Evolutionary conservation across 2,797 vertebrate species (phyloP).

Genomic region (Nasua narica): DNA sequence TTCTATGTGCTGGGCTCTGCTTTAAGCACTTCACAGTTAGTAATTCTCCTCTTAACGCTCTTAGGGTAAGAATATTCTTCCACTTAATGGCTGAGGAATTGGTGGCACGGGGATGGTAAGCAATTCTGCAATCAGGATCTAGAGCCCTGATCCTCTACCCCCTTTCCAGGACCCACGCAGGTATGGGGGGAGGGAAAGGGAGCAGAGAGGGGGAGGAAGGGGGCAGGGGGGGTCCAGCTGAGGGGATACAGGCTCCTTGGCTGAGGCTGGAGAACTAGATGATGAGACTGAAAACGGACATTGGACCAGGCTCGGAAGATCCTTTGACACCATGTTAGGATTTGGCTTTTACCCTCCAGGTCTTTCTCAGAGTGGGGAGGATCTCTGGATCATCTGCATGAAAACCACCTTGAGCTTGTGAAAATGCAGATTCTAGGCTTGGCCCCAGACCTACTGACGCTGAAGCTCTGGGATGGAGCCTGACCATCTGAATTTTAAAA

Average conservation of each 20-base stretch:
- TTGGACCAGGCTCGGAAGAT: background rate
- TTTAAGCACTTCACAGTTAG: background rate
- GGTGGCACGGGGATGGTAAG: background rate
- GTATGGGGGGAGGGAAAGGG: background rate
- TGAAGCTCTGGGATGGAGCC: background rate
- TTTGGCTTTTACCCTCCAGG: background rate
- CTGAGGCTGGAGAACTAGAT: background rate
- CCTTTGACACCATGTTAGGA: background rate
- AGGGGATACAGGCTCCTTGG: background rate
- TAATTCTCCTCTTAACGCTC: background rate
- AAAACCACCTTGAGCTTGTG: background rate
- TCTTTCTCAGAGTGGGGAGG: background rate
- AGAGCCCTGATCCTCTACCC: background rate
- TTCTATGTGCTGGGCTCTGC: background rate
- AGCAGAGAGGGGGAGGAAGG: rapidly evolving
- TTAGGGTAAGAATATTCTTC: background rate
- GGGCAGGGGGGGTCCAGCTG: background rate
- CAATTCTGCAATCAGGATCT: background rate
- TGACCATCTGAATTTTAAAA: background rate
- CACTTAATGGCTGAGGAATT: background rate
- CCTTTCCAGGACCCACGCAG: background rate
- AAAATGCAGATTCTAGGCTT: background rate
- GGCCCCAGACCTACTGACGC: background rate
- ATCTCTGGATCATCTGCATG: background rate
- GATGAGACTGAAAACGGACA: background rate